Percentiles rank a stretch among this genome's conserved stretches.
Conservation (phyloP, 2,797 vertebrate species). For the Peromyscus melanophrys region DNA sequence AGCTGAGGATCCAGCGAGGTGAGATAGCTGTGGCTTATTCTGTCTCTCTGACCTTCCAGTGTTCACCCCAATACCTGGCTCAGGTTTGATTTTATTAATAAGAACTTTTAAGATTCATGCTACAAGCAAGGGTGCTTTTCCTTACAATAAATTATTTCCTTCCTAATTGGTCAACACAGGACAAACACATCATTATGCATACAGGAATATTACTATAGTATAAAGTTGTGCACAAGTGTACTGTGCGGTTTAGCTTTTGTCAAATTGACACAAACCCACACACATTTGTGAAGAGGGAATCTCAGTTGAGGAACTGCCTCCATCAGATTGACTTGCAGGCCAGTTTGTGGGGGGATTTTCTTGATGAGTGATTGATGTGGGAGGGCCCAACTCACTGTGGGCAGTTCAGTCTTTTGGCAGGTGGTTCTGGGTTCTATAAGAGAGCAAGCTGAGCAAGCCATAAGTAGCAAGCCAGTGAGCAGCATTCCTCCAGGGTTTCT, state of each 20-base stretch:
- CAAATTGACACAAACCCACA: neutral
- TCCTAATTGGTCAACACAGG: constrained; percentile 1
- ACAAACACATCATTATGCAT: constrained; percentile 51
- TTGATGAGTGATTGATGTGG: neutral
- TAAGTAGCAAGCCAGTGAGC: neutral
- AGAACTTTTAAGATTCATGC: no score
- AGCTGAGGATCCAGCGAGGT: no score
- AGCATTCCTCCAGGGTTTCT: neutral
- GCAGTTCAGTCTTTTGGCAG: neutral
- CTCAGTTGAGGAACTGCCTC: neutral
- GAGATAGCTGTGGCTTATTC: no score
- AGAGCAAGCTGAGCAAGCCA: neutral
- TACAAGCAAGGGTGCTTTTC: neutral
- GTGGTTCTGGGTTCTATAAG: neutral
- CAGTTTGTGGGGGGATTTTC: neutral
- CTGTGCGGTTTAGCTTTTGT: neutral
- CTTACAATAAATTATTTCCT: constrained; percentile 22
- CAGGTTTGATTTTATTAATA: no score
- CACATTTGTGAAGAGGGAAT: neutral
- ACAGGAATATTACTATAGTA: neutral
- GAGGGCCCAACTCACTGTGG: neutral
- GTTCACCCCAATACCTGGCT: no score
- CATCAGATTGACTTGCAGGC: neutral
- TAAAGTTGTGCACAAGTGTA: neutral
- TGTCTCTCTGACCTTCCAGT: no score